These are phyloP conservation scores for Gymnorhina tibicen DNA, from an alignment of 2,113 vertebrate species.

Conservation along the genomic window DNA sequence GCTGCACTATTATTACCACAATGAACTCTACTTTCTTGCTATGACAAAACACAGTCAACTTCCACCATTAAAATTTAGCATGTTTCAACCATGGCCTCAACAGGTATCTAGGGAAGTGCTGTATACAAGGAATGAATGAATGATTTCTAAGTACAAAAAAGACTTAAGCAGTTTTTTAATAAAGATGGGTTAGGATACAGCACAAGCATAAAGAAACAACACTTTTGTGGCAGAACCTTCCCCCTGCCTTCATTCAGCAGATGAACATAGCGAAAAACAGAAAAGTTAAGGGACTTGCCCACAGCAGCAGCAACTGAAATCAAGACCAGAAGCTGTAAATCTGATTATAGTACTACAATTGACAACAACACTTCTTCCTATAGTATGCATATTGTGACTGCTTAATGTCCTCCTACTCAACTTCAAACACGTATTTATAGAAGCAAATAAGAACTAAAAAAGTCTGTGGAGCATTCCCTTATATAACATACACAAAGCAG, in stretches of 20 bases:
- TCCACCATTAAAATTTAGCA: not conserved
- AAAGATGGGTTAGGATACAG: not conserved
- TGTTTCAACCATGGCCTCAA: not conserved
- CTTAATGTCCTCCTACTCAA: slow-evolving; percentile 48
- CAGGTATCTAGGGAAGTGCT: not conserved
- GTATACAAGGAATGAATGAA: not conserved
- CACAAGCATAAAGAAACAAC: not conserved
- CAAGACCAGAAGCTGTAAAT: not conserved
- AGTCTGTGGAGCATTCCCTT: not conserved
- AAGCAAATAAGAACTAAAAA: not conserved
- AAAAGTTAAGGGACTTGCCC: slow-evolving; percentile 25
- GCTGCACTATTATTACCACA: not conserved
- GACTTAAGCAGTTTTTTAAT: not conserved
- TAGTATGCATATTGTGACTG: not conserved
- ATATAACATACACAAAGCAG: not conserved
- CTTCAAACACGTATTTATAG: slow-evolving; percentile 15
- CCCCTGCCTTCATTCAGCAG: not conserved
- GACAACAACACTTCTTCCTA: not conserved
- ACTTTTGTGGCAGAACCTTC: not conserved
- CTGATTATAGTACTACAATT: not conserved
- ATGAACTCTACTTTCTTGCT: not conserved
- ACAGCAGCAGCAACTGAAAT: not conserved
- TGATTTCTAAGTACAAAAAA: not conserved
- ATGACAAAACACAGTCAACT: not conserved
- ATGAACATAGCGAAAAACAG: not conserved